These are phyloP conservation scores for Procavia capensis DNA, from an alignment of 2,113 vertebrate genomes.

Conservation along the genomic window DNA sequence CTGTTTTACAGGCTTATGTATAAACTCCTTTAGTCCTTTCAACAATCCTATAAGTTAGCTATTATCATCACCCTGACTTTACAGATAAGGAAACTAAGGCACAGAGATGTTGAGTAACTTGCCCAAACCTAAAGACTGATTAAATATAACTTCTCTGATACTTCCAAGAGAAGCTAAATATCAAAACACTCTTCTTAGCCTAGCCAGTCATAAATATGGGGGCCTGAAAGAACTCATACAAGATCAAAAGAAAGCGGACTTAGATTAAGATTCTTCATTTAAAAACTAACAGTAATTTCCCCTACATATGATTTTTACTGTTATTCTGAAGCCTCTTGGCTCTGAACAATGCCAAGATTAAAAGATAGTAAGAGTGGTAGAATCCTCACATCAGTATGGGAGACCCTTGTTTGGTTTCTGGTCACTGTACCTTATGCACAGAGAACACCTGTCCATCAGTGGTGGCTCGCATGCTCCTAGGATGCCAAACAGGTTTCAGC, in stretches of 20 bases:
- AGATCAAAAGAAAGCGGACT: not conserved
- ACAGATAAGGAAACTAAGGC: constrained; percentile 18
- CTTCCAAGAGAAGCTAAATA: not conserved
- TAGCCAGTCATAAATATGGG: not conserved
- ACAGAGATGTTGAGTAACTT: not conserved
- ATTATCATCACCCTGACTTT: not conserved
- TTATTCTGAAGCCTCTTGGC: not conserved
- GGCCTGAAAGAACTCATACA: not conserved
- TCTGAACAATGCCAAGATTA: not conserved
- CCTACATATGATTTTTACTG: not conserved
- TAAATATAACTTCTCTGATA: not conserved
- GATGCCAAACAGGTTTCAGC: not conserved
- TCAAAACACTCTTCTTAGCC: not conserved
- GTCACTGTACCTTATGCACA: not conserved
- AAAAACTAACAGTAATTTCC: not conserved
- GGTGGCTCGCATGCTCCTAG: not conserved
- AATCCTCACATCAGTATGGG: not conserved
- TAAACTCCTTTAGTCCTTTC: not conserved
- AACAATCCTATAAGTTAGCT: not conserved
- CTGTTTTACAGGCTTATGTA: not conserved
- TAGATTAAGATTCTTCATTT: not conserved
- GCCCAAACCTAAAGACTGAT: not conserved
- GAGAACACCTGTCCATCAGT: not conserved
- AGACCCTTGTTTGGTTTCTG: not conserved
- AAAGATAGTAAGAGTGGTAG: not conserved